Percentiles rank a stretch among this genome's conserved stretches.
Conservation (phyloP, 2,797 vertebrate species). For the Gambusia yucatana region DNA sequence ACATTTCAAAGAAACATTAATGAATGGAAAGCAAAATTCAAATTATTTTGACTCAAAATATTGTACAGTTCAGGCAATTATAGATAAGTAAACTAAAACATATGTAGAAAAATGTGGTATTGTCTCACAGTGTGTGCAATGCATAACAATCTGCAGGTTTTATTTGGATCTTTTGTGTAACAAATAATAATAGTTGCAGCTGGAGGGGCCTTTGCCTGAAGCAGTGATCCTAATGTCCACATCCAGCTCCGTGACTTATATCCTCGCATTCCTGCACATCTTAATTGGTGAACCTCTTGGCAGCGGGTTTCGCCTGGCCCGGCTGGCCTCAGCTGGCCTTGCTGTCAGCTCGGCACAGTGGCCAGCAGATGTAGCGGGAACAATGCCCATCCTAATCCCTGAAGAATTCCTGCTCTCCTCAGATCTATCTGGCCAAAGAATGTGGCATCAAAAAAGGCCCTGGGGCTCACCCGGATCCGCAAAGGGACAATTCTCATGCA, state of each 20-base stretch:
- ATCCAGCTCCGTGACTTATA: conserved; percentile 48
- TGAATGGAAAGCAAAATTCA: not conserved
- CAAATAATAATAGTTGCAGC: not conserved
- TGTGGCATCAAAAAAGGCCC: conserved; percentile 69
- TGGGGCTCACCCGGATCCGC: conserved; percentile 66
- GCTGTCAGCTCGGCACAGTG: conserved; percentile 68
- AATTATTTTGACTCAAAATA: not conserved
- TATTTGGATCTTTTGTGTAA: conserved; percentile 6
- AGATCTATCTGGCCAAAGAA: conserved; percentile 75
- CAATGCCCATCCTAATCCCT: conserved; percentile 81
- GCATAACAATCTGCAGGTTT: not conserved
- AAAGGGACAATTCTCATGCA: conserved; percentile 67
- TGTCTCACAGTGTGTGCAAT: not conserved
- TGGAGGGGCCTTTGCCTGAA: conserved; percentile 27
- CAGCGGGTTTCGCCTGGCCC: conserved; percentile 53
- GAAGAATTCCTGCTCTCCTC: conserved; percentile 78
- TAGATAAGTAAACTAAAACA: not conserved
- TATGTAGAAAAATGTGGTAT: not conserved
- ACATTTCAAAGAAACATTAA: not conserved
- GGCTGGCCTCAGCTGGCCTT: conserved; percentile 52
- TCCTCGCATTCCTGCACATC: conserved; percentile 70
- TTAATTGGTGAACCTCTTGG: conserved; percentile 72
- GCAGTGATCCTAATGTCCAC: conserved; percentile 42
- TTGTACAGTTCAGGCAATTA: not conserved
- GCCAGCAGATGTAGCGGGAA: conserved; percentile 69